Percentiles rank a stretch among this genome's conserved stretches.
phyloP scores from a whole-genome alignment of 1,140 invertebrate species.

The Periplaneta americana region DNA sequence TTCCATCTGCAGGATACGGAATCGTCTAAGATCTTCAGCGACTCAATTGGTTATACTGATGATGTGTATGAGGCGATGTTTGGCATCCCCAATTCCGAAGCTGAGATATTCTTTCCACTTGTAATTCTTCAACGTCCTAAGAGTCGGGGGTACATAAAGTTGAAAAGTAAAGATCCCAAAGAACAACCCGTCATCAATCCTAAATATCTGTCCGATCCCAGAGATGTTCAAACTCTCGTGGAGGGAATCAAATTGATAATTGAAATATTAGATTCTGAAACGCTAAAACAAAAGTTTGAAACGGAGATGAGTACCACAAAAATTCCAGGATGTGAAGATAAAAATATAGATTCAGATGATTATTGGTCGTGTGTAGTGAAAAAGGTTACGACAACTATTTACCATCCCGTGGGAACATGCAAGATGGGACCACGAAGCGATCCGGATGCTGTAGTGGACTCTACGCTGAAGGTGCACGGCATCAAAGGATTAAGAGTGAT shows the following conservation, averaged over 20 bases:
- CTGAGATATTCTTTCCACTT: neutral
- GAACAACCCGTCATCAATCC: conserved; percentile 57
- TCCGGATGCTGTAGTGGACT: conserved; percentile 32
- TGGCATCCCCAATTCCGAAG: neutral
- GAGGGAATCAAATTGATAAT: conserved; percentile 40
- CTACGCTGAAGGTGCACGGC: conserved; percentile 50
- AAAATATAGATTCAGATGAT: conserved; percentile 24
- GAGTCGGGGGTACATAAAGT: conserved; percentile 49
- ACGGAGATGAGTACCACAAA: conserved; percentile 11
- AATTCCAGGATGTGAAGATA: conserved; percentile 42
- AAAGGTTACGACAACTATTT: conserved; percentile 31
- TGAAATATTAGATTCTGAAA: conserved; percentile 28
- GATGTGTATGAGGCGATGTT: conserved; percentile 2
- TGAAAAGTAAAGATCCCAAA: conserved; percentile 53
- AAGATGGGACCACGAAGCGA: conserved; percentile 39
- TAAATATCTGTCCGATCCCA: conserved; percentile 49
- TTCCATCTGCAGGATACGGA: neutral
- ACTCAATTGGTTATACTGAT: conserved; percentile 13
- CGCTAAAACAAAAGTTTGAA: conserved; percentile 27
- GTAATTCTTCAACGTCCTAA: conserved; percentile 38
- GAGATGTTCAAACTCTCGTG: conserved; percentile 39
- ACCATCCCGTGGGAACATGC: conserved; percentile 43
- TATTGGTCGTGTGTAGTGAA: conserved; percentile 33
- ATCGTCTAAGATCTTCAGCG: neutral
- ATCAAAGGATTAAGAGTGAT: conserved; percentile 63